Evolutionary conservation across 2,113 vertebrate species (phyloP).

Genomic region (Corydoras sp.): DNA sequence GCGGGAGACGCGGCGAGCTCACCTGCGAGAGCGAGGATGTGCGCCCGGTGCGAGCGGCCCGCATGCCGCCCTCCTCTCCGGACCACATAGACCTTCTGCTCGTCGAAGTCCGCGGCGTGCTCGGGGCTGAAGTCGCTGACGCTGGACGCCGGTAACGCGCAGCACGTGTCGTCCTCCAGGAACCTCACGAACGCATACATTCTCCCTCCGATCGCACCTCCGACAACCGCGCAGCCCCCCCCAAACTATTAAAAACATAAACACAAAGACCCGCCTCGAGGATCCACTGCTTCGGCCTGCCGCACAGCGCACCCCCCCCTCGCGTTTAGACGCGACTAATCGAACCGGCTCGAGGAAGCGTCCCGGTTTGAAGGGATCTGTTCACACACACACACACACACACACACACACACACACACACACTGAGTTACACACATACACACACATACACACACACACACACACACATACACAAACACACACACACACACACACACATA

Average conservation of each 20-base stretch:
- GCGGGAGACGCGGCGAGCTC: constrained; percentile 50
- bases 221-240: constrained; percentile 48
- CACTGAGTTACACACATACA: no score
- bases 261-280: constrained; percentile 68
- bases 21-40: constrained; percentile 96
- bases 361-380: no score
- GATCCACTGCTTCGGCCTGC: constrained; percentile 76
- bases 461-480: no score
- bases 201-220: constrained; percentile 70
- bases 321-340: constrained; percentile 27
- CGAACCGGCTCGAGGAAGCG: no score
- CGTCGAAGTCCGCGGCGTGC: constrained; percentile 87
- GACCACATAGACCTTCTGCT: constrained; percentile 93
- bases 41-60: constrained; percentile 82
- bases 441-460: no score
- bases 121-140: constrained; percentile 86
- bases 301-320: constrained; percentile 33
- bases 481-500: no score
- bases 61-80: constrained; percentile 78
- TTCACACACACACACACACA: no score
- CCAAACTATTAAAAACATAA: constrained; percentile 72
- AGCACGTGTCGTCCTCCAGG: constrained; percentile 93
- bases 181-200: constrained; percentile 96
- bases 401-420: no score
- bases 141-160: constrained; percentile 82